phyloP scores from a whole-genome alignment of 2,888 invertebrate species.

The Ennomos erosarius region DNA sequence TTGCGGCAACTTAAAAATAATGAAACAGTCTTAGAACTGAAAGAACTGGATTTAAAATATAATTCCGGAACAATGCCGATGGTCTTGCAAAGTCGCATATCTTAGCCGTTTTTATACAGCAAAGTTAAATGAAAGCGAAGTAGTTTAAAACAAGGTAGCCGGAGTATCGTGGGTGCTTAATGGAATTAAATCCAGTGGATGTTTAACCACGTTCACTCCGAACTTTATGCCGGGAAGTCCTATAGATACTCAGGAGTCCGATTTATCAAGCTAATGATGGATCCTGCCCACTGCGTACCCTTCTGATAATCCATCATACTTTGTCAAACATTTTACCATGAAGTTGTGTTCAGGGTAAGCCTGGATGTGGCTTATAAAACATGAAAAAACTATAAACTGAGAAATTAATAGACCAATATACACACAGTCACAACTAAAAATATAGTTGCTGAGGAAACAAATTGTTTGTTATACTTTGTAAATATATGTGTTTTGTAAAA shows the following conservation, averaged over 20 bases:
- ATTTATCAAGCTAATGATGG: background rate
- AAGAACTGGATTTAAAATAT: conserved; percentile 32
- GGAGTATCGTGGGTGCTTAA: conserved; percentile 55
- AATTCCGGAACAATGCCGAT: conserved; percentile 41
- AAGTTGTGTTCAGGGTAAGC: no score
- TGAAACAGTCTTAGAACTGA: conserved; percentile 21
- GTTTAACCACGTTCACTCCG: conserved; percentile 43
- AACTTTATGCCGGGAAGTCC: conserved; percentile 35
- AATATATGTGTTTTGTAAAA: no score
- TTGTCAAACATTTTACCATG: no score
- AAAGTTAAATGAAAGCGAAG: conserved; percentile 63
- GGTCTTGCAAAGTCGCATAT: conserved; percentile 59
- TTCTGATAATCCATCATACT: conserved; percentile 36
- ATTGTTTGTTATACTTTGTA: no score
- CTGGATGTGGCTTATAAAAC: no score
- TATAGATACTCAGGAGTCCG: conserved; percentile 23
- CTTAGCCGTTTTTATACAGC: conserved; percentile 60
- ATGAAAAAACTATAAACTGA: no score
- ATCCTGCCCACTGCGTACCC: background rate
- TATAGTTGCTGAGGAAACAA: no score
- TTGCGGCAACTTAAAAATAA: conserved; percentile 24
- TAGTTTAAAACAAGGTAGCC: conserved; percentile 57
- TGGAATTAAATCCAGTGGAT: conserved; percentile 60
- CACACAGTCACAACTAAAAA: no score
- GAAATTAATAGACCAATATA: no score